Evolutionary conservation across 2,888 invertebrate genomes (phyloP), one percentile per base, ranked within the genome.

Genomic region (Sarcophaga variegata): DNA sequence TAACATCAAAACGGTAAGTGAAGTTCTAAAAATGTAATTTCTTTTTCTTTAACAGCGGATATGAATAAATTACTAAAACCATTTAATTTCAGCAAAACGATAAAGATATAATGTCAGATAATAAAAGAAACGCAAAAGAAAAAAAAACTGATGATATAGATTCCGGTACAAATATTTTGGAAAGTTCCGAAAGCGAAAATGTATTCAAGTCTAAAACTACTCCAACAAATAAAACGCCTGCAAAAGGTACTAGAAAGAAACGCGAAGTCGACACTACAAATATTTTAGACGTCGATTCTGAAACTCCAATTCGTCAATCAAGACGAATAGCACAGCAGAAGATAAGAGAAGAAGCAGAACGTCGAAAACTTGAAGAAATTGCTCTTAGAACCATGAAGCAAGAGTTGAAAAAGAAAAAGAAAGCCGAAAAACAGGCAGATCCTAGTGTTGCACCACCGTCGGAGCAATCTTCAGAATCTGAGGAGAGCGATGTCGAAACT

Each of bases 321-420:
- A 94, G 98, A 1, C 94, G 98, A 85, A 97, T 98, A 89, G 98
- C 98, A 0, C 97, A 97, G 92, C 95, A 97, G 90, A 97, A 97
- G 92, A 97, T 98, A 83, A 96, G 96, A 88, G 97, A 98, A 91
- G 97, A 97, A 92, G 97, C 97, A 0, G 97, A 97, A 86, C 93
- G 96, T 1, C 94, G 96, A 14, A 95, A 96, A 87, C 92, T 96
- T 75, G 97, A 97, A 90, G 97, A 97, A 90, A 95, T 96, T n/a
- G 95, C 96, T 0, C 90, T 96, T 67, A 94, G 95, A 3, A 95
- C 96, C 75, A 94, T 96, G 88, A 96, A 96, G 90, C 95, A 95
- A 89, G 95, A 95, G 89, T 94, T 95, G 74, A 95, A 94, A 91
- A 95, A 95, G 80, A 94, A 93, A 87, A 94, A 94, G 87, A 93